A percentile compares a stretch with the other conserved stretches of the same genome.
Evolutionary conservation across 2,888 invertebrate species (phyloP).

Genomic region (Xestia xanthographa): DNA sequence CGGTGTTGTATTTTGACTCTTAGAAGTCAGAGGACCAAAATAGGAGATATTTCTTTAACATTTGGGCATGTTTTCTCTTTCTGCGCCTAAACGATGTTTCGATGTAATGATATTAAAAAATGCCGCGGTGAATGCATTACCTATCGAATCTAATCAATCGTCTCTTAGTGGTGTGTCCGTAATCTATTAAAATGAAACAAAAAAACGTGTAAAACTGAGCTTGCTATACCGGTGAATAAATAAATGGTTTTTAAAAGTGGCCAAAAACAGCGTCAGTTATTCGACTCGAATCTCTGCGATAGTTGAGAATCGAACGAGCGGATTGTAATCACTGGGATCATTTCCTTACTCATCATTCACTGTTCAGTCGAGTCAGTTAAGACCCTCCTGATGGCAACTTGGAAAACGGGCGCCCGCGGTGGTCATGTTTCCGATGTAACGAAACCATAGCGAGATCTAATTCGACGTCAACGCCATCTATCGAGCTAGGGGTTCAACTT

Average conservation of each 20-base stretch:
- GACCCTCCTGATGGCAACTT: conserved; percentile 84
- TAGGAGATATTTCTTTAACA: too few species aligned
- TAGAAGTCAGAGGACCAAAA: too few species aligned
- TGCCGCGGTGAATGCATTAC: too few species aligned
- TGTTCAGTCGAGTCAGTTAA: conserved; percentile 91
- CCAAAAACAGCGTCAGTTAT: conserved; percentile 82
- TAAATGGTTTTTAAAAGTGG: conserved; percentile 59
- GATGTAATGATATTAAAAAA: too few species aligned
- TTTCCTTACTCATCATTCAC: conserved; percentile 86
- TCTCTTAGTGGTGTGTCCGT: too few species aligned
- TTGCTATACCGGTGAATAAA: too few species aligned
- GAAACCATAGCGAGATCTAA: conserved; percentile 72
- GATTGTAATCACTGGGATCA: conserved; percentile 80
- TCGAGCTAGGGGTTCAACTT: conserved; percentile 34
- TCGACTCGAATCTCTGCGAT: conserved; percentile 81
- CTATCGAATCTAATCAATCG: too few species aligned
- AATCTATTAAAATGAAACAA: too few species aligned
- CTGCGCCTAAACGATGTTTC: too few species aligned
- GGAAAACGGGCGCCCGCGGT: fast-evolving
- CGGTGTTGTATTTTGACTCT: too few species aligned
- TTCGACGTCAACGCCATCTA: conserved; percentile 72
- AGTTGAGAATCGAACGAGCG: conserved; percentile 81
- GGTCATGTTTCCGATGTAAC: conserved; percentile 48
- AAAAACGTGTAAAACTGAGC: too few species aligned
- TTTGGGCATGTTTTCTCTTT: too few species aligned